Base-by-base conservation (phyloP, 2,113 vertebrate genomes). In the Tapirus terrestris region DNA sequence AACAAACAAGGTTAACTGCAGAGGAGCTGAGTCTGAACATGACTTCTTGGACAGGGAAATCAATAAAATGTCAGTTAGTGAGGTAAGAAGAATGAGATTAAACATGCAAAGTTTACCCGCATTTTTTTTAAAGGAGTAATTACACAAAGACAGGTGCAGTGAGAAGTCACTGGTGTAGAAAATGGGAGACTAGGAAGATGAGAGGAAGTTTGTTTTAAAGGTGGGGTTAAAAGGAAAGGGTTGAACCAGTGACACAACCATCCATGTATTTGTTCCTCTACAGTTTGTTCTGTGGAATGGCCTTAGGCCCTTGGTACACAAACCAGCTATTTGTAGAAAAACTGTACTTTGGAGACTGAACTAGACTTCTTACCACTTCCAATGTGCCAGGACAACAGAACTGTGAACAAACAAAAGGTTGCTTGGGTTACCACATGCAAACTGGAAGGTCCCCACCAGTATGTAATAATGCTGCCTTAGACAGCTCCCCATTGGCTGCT, bases 71-170 rank as follows among this genome's bases (percentile, higher is more conserved):
- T n/a, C 96, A 98, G 93, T 84, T 92, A 91, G 88, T 96, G 97
- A 98, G 91, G 98, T 98, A 98, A 98, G 94, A 98, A 98, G 97
- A 98, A 98, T 98, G 96, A 97, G 95, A 98, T 98, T 97, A 96
- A 94, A 96, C 93, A 96, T 93, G 87, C 48, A 83, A 92, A 85
- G 85, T 96, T 96, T 97, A 84, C 97, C 94, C 92, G 93, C 61
- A 16, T 94, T 97, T 94, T 96, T 98, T 95, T 95, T 90, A 63
- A 97, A 96, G 90, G 98, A 89, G 82, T 97, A 97, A 98, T 98
- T 98, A 97, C 75, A 96, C 94, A 98, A 94, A 98, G 98, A 98
- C 96, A 97, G 96, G 98, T 97, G 98, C 84, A 98, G 95, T 75
- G 97, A 98, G 89, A 27, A 0, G 60, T 96, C 92, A 96, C 85